Conservation (phyloP, 1,140 invertebrate genomes). For the Pseudomyrmex pallidus region DNA sequence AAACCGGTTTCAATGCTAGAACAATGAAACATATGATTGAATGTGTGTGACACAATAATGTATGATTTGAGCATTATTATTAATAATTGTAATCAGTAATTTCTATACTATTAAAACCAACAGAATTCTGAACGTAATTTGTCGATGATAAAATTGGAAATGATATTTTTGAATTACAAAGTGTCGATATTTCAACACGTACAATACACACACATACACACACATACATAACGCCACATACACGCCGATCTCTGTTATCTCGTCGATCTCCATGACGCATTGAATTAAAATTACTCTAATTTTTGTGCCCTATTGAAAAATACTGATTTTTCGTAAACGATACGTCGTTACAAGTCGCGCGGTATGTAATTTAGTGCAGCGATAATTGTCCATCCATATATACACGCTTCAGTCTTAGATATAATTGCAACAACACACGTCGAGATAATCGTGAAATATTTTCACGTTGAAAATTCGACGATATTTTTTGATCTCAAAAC, state of each 20-base stretch:
- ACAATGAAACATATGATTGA: too few relatives aligned
- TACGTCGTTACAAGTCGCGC: background rate
- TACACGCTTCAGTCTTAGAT: slow-evolving; percentile 10
- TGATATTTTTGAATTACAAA: slow-evolving; percentile 22
- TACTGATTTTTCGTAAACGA: background rate
- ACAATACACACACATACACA: too few relatives aligned
- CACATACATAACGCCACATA: too few relatives aligned
- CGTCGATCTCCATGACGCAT: background rate
- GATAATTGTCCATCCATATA: slow-evolving; percentile 12
- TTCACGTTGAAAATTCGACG: background rate
- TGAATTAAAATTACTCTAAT: background rate
- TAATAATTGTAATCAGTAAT: background rate
- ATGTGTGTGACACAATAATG: background rate
- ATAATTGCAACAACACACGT: slow-evolving; percentile 29
- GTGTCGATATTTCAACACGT: background rate
- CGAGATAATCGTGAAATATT: slow-evolving; percentile 10
- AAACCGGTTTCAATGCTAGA: background rate
- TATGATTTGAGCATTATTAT: slow-evolving; percentile 1
- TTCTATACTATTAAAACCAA: slow-evolving; percentile 1
- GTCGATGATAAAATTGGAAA: slow-evolving; percentile 29
- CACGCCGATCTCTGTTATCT: background rate
- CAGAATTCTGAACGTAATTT: background rate
- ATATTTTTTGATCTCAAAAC: background rate
- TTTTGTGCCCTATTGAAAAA: background rate
- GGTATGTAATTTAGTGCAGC: background rate